phyloP scores from a whole-genome alignment of 2,888 invertebrate genomes.

The Troides helena region DNA sequence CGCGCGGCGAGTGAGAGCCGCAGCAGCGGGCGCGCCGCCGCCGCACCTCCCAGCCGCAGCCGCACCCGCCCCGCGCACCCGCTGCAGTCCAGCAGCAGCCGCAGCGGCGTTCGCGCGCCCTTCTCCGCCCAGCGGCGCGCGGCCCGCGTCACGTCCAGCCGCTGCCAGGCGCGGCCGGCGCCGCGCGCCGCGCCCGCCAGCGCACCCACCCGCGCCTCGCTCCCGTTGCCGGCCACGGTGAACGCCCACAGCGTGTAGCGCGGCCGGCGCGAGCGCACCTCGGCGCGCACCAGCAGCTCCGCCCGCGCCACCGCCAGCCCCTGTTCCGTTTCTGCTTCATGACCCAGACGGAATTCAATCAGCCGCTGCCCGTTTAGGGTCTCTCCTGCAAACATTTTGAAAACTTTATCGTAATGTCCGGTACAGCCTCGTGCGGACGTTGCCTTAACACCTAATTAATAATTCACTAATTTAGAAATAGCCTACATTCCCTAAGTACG shows the following conservation, averaged over 20 bases:
- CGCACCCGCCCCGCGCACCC: slow-evolving; percentile 85
- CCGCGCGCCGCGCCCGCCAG: slow-evolving; percentile 40
- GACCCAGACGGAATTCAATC: slow-evolving; percentile 89
- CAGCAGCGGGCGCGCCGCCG: slow-evolving; percentile 89
- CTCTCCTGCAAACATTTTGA: slow-evolving; percentile 81
- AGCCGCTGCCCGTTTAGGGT: slow-evolving; percentile 91
- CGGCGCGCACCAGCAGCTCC: slow-evolving; percentile 85
- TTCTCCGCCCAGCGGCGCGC: slow-evolving; percentile 85
- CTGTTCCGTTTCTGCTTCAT: slow-evolving; percentile 77
- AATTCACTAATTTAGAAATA: background rate
- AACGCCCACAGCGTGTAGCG: slow-evolving; percentile 87
- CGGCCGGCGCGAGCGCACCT: slow-evolving; percentile 57
- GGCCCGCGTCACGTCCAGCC: slow-evolving; percentile 89
- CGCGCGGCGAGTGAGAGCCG: slow-evolving; percentile 88
- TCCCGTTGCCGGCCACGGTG: slow-evolving; percentile 83
- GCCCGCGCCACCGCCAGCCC: slow-evolving; percentile 88
- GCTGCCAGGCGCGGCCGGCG: slow-evolving; percentile 87
- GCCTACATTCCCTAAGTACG: slow-evolving; percentile 34
- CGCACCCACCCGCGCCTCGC: slow-evolving; percentile 73
- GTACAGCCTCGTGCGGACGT: background rate
- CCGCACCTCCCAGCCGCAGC: slow-evolving; percentile 84
- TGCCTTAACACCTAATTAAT: background rate
- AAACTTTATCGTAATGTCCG: too few relatives aligned
- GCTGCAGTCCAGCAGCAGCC: slow-evolving; percentile 90
- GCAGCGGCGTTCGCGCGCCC: slow-evolving; percentile 80